phyloP scores from a whole-genome alignment of 2,113 vertebrate genomes.

The Ciconia boyciana region DNA sequence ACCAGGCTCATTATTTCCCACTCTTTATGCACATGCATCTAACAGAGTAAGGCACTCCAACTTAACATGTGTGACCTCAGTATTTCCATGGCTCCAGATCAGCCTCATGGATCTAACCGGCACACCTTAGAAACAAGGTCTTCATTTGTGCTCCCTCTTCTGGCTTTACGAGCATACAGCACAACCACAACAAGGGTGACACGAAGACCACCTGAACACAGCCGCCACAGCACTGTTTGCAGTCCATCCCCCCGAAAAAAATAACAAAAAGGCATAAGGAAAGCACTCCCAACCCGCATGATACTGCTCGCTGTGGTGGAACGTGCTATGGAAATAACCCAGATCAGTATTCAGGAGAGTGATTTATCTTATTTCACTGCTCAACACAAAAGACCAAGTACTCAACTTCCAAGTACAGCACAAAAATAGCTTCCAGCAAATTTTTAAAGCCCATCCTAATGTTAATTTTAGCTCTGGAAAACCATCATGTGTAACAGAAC shows the following conservation, averaged over 20 bases:
- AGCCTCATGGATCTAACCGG: background rate
- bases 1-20: background rate
- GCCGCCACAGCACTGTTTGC: rapidly evolving
- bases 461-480: slow-evolving; percentile 38
- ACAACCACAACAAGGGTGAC: background rate
- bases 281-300: background rate
- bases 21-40: rapidly evolving
- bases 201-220: rapidly evolving
- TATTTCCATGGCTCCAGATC: background rate
- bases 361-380: background rate
- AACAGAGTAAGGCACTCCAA: background rate
- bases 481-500: background rate
- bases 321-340: background rate
- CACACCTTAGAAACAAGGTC: background rate
- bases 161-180: background rate
- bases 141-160: slow-evolving; percentile 43
- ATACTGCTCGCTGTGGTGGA: background rate
- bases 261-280: background rate
- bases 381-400: background rate
- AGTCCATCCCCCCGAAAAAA: background rate
- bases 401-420: background rate
- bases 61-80: background rate
- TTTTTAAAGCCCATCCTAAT: slow-evolving; percentile 27
- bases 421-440: slow-evolving; percentile 31
- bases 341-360: background rate